phyloP scores from a whole-genome alignment of 2,797 vertebrate genomes.

The Coracias cyanogaster region DNA sequence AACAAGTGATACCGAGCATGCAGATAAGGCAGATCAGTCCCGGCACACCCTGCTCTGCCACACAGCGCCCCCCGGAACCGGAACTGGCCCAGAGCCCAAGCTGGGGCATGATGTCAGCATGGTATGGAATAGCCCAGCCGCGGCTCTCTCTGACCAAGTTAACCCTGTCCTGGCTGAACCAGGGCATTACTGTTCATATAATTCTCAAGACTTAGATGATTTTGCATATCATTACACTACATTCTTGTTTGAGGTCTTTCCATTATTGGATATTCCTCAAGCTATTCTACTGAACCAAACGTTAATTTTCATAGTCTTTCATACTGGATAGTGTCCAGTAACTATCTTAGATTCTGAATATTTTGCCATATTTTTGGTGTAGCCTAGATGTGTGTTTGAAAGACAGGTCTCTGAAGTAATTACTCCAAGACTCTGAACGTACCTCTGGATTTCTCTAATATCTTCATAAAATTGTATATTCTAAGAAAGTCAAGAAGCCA shows the following conservation, averaged over 20 bases:
- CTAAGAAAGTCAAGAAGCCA: background rate
- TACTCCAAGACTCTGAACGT: background rate
- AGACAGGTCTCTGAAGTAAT: background rate
- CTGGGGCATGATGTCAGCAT: too few relatives aligned
- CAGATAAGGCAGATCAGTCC: too few relatives aligned
- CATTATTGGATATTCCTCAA: background rate
- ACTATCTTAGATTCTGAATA: background rate
- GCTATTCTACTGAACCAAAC: background rate
- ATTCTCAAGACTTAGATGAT: background rate
- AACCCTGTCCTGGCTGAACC: too few relatives aligned
- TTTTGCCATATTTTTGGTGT: background rate
- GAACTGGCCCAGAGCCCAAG: too few relatives aligned
- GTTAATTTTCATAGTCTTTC: background rate
- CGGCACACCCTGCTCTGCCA: too few relatives aligned
- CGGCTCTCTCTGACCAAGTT: too few relatives aligned
- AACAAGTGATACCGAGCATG: too few relatives aligned
- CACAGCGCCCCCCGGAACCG: too few relatives aligned
- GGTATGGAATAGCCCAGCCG: too few relatives aligned
- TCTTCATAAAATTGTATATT: background rate
- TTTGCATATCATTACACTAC: background rate
- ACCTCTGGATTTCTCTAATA: background rate
- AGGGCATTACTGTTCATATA: background rate
- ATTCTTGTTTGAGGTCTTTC: background rate
- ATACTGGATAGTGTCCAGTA: background rate
- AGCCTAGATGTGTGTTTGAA: background rate